Percentiles rank a stretch among this genome's conserved stretches.
These are phyloP conservation scores for Torymus auratus DNA, from an alignment of 2,888 invertebrate species.

Conservation along the genomic window DNA sequence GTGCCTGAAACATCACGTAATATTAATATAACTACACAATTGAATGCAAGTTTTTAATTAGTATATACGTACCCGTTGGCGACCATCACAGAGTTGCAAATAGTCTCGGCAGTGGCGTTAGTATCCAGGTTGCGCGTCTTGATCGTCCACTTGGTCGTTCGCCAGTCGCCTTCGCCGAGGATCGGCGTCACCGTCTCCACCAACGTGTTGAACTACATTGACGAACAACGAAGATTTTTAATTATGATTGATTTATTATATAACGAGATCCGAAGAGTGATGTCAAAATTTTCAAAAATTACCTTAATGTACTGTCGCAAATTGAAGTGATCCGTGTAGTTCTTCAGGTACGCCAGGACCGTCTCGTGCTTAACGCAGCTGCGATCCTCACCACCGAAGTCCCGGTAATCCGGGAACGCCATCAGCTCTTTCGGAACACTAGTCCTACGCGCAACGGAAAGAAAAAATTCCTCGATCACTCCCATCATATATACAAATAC, in stretches of 20 bases:
- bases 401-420: conserved; percentile 85
- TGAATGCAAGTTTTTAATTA: neutral
- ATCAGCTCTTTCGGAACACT: conserved; percentile 90
- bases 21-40: neutral
- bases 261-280: no score
- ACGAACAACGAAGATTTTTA: conserved; percentile 43
- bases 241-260: no score
- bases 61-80: conserved; percentile 80
- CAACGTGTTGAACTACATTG: conserved; percentile 76
- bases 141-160: conserved; percentile 76
- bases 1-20: conserved; percentile 66
- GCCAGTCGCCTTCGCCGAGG: conserved; percentile 13
- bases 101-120: conserved; percentile 72
- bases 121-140: conserved; percentile 75
- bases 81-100: conserved; percentile 83
- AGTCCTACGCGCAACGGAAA: conserved; percentile 77
- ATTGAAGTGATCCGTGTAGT: conserved; percentile 82
- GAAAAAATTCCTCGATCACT: neutral
- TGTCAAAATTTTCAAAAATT: conserved; percentile 45
- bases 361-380: conserved; percentile 84
- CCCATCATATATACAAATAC: neutral
- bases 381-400: conserved; percentile 78
- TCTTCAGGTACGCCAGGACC: conserved; percentile 83
- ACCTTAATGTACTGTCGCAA: conserved; percentile 83
- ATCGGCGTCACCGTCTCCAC: conserved; percentile 77